Percentiles rank a stretch among this genome's conserved stretches.
These are phyloP conservation scores for Thryonomys swinderianus DNA, from an alignment of 2,113 vertebrate species.

Conservation along the genomic window DNA sequence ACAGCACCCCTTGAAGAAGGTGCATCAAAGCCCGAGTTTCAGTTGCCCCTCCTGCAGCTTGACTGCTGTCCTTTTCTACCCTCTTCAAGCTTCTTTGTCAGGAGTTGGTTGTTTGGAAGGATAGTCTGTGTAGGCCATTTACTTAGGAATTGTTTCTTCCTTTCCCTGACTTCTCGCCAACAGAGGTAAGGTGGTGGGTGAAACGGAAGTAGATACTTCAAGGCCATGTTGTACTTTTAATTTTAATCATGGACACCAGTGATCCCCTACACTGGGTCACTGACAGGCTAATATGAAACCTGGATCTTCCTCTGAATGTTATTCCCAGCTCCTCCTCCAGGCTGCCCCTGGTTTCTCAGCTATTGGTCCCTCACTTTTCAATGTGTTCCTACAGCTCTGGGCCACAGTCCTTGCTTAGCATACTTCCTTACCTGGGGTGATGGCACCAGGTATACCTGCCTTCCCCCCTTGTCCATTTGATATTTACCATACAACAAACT, in stretches of 20 bases:
- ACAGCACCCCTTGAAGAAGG: background rate
- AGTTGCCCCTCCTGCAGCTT: background rate
- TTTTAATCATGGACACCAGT: background rate
- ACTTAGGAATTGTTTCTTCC: background rate
- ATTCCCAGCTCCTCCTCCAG: background rate
- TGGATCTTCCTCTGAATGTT: background rate
- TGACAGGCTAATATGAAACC: background rate
- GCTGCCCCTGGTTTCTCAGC: background rate
- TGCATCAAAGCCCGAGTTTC: fast-evolving
- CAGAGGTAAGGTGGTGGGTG: background rate
- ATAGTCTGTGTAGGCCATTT: background rate
- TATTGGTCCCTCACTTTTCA: background rate
- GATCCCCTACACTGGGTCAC: background rate
- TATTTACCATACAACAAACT: background rate
- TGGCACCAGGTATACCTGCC: too few relatives aligned
- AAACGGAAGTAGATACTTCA: background rate
- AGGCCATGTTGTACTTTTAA: background rate
- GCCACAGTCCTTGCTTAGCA: background rate
- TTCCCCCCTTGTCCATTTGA: background rate
- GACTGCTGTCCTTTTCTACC: too few relatives aligned
- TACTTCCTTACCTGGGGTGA: background rate
- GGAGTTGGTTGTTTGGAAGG: background rate
- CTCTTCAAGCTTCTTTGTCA: background rate
- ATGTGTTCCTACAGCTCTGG: fast-evolving
- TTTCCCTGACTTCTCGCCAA: background rate